A percentile compares a stretch with the other conserved stretches of the same genome.
Conservation (phyloP, 1,140 invertebrate genomes). For the Nephotettix cincticeps region DNA sequence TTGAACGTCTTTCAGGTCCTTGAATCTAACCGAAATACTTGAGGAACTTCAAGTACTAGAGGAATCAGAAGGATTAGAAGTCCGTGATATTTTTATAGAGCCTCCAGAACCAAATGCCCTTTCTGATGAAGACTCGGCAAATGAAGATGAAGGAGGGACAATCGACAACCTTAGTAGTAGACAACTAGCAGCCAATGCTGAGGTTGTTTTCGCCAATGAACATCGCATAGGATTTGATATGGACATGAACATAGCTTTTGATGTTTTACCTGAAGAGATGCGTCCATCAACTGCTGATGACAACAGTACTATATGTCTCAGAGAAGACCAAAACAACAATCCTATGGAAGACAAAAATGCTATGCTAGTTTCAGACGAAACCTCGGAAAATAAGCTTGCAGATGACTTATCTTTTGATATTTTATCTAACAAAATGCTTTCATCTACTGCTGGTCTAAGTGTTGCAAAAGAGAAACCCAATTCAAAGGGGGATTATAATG, state of each 20-base stretch:
- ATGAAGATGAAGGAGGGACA: conserved; percentile 37
- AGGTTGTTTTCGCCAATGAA: conserved; percentile 29
- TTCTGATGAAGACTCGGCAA: conserved; percentile 37
- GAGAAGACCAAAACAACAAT: background rate
- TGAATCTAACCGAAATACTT: conserved; percentile 18
- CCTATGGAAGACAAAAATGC: background rate
- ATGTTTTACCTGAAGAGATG: conserved; percentile 2
- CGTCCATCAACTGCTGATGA: background rate
- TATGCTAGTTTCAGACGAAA: background rate
- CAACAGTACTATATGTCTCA: background rate
- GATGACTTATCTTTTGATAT: background rate
- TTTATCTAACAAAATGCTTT: background rate
- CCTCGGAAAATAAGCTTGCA: background rate
- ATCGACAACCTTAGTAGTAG: conserved; percentile 35
- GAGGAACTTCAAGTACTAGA: conserved; percentile 17
- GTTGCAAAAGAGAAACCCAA: background rate
- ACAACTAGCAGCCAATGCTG: conserved; percentile 32
- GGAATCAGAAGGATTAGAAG: conserved; percentile 13
- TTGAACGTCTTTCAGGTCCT: conserved; percentile 9
- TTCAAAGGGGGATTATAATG: no score
- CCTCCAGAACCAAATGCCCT: conserved; percentile 27
- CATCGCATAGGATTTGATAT: conserved; percentile 12
- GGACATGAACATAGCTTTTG: conserved; percentile 20
- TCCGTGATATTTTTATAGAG: conserved; percentile 29
- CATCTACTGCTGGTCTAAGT: background rate